Percentiles rank a stretch among this genome's conserved stretches.
Evolutionary conservation across 2,888 invertebrate species (phyloP).

Genomic region (Tribolium freemani): DNA sequence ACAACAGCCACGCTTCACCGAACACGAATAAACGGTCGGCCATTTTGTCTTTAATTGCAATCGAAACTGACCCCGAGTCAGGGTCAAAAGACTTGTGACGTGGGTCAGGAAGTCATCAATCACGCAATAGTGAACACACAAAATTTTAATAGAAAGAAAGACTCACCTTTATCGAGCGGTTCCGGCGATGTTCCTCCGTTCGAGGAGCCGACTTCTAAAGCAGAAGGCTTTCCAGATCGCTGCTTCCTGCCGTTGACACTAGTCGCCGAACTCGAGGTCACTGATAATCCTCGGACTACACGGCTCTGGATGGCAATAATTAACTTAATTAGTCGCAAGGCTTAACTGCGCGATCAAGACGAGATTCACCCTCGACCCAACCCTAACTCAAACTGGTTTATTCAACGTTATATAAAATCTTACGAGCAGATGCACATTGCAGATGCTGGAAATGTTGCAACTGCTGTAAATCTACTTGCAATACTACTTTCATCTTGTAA

Average conservation of each 20-base stretch:
- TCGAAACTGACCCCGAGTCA: constrained; percentile 36
- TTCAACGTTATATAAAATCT: not conserved
- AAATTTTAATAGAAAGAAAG: constrained; percentile 13
- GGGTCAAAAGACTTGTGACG: constrained; percentile 49
- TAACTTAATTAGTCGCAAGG: constrained; percentile 32
- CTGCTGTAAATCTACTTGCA: not conserved
- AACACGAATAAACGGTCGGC: constrained; percentile 26
- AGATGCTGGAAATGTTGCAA: not conserved
- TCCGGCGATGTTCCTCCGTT: constrained; percentile 58
- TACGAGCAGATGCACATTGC: not conserved
- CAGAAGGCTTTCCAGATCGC: constrained; percentile 56
- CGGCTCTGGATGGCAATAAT: constrained; percentile 56
- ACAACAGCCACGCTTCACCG: constrained; percentile 22
- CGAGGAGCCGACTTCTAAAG: constrained; percentile 48
- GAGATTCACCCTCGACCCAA: too few relatives aligned
- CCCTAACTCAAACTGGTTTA: too few relatives aligned
- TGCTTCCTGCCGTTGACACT: constrained; percentile 55
- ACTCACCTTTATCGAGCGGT: constrained; percentile 62
- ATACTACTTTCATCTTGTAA: not conserved
- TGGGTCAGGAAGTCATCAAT: constrained; percentile 55
- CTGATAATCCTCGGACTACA: constrained; percentile 60
- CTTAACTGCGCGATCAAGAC: too few relatives aligned
- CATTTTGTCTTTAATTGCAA: constrained; percentile 37
- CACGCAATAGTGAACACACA: constrained; percentile 33
- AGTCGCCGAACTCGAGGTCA: constrained; percentile 55